Evolutionary conservation across 2,888 invertebrate species (phyloP).

Genomic region (Microctonus hyperodae): DNA sequence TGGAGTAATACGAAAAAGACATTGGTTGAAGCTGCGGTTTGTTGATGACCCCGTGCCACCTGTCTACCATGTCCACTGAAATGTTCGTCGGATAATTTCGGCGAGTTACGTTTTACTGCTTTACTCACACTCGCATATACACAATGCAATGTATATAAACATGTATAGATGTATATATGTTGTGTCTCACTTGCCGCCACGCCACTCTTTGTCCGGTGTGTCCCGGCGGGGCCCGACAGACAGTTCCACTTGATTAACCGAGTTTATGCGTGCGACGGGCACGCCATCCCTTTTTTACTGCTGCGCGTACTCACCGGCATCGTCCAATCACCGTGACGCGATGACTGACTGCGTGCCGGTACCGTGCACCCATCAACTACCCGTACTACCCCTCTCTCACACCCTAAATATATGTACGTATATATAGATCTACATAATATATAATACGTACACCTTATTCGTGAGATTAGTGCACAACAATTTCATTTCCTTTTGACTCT

Average conservation of each 20-base stretch:
- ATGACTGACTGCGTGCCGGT: conserved; percentile 2
- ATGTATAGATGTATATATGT: no score
- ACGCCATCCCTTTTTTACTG: conserved; percentile 24
- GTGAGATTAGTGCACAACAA: conserved; percentile 1
- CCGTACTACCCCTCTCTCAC: background rate
- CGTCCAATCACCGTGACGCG: conserved; percentile 28
- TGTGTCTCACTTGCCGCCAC: background rate
- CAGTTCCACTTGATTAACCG: conserved; percentile 60
- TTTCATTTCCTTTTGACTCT: background rate
- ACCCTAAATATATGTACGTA: background rate
- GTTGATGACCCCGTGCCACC: conserved; percentile 31
- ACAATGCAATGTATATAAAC: no score
- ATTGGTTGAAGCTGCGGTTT: conserved; percentile 22
- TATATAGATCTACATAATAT: background rate
- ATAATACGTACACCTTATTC: background rate
- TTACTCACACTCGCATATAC: background rate
- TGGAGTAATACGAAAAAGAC: background rate
- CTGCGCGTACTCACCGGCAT: conserved; percentile 8
- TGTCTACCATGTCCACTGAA: conserved; percentile 24
- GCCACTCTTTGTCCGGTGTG: conserved; percentile 42
- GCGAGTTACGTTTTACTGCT: conserved; percentile 12
- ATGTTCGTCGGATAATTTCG: conserved; percentile 20
- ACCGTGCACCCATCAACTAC: conserved; percentile 1
- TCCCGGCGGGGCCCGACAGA: conserved; percentile 43
- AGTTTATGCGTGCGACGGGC: conserved; percentile 54